Base-by-base conservation (phyloP, 2,888 invertebrate species). In the Caenorhabditis sulstoni region DNA sequence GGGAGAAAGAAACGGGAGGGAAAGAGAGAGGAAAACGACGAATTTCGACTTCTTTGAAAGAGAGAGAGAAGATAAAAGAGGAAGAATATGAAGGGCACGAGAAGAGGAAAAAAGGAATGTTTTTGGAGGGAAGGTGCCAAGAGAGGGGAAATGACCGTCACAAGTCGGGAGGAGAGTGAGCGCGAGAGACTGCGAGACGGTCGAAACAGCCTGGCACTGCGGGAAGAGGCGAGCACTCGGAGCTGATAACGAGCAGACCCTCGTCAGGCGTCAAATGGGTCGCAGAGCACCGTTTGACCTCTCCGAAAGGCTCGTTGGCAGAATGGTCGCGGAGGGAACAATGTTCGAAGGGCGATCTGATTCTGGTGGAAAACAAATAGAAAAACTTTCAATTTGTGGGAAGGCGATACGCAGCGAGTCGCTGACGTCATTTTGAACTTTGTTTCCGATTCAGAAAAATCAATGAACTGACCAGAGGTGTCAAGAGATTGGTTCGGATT, bases 181-280 rank as follows among this genome's bases (percentile, higher is more conserved):
- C 23, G 39, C 35, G 22, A 49, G 64, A 58, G 73, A 64, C 73
- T 37, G 47, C 57, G 39, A 73, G 58, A 50, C 39, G 52, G 73
- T 58, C 64, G 50, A 41, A 73, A 73, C 73, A 35, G 73, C 73
- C 73, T 73, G 73, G 73, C 73, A 73, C 73, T 73, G 73, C 68
- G 68, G 68, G 68, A 64, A 58, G 57, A 57, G 62, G 62, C 62
- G 70, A 71, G 59, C 59, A 59, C 22, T 20, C 37, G 11, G 41
- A 23, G 57, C 64, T 73, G 73, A 73, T 73, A 71, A 71, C 53
- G 39, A 49, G 23, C 22, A 41, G 29, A 1, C 8, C 8, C 14
- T 41, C 57, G 57, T n/a, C 64, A 71, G 55, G 61, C 57, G 62
- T 62, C 73, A 50, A 64, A n/a, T n/a, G n/a, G n/a, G n/a, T n/a